Base-by-base conservation (phyloP, 2,888 invertebrate species). In the Desoria tigrina region DNA sequence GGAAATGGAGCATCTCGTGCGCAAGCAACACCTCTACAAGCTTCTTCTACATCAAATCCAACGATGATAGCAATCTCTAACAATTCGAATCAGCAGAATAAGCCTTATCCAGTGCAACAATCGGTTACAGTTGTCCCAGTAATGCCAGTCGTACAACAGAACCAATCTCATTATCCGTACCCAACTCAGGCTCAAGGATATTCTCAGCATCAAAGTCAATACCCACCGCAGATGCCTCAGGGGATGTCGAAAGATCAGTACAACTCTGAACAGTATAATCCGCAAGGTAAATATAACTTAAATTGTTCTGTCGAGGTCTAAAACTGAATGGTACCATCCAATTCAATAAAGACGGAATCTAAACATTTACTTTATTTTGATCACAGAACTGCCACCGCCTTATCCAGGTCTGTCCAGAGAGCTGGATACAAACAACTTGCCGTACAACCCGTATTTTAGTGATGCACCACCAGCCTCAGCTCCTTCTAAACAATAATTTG, bases 21-120 rank as follows among this genome's bases (percentile, higher is more conserved):
- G 21, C 56, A 37, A 24, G 39, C n/a, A 6, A 32, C 37, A 68
- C 45, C 45, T 16, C 16, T 45, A n/a, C 39, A 14, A 37, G 24
- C 18, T 42, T 39, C 26, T 42, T 2, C 11, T 24, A 57, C 62
- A 11, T 45, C 57, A 21, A 57, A 37, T 26, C 63, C 66, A 1
- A 58, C 51, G 23, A 61, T 69, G 0, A 59, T 64, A 32, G 64
- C 70, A 0, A 68, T 68, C 39, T 57, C 71, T 1, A 69, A 69
- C 56, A 66, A 59, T 54, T 27, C 61, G 2, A 64, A 64, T 18
- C 37, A 65, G 21, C 42, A 23, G 14, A 65, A 51, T 45, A 62
- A 69, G 11, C 72, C 74, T 0, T 74, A 74, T 24, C 74, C 74
- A n/a, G 72, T 72, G 11, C 74, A 74, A 54, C 65, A 68, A 53